phyloP scores from a whole-genome alignment of 2,797 vertebrate genomes.

The Erithacus rubecula region DNA sequence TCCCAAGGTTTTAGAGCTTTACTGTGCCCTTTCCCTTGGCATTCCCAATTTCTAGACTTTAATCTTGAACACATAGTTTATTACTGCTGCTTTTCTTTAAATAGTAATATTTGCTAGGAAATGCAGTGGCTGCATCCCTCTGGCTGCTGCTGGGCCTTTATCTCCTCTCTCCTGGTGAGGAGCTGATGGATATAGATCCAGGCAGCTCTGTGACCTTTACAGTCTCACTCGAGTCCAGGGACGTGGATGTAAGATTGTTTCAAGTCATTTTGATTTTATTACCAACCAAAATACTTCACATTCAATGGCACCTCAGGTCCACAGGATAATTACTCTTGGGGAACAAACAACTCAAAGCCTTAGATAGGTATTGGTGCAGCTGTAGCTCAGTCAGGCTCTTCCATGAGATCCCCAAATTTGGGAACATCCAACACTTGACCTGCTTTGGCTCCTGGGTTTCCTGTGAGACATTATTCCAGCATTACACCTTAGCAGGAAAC shows the following conservation, averaged over 20 bases:
- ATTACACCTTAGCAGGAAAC: not conserved
- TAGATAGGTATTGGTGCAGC: rapidly evolving
- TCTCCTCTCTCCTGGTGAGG: not conserved
- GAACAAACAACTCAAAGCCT: not conserved
- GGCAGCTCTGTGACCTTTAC: not conserved
- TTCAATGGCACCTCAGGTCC: not conserved
- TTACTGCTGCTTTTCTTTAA: not conserved
- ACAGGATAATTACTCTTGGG: not conserved
- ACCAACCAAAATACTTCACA: conserved; percentile 19
- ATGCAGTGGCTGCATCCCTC: not conserved
- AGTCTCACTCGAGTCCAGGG: not conserved
- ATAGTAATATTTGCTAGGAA: not conserved
- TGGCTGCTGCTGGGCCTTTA: not conserved
- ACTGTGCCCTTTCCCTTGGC: not conserved
- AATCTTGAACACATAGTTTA: not conserved
- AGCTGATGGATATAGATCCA: not conserved
- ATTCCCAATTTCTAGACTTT: not conserved
- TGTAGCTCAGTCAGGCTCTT: not conserved
- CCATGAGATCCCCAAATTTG: not conserved
- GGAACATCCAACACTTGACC: not conserved
- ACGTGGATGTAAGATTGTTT: not conserved
- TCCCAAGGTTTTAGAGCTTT: not conserved
- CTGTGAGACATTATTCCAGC: not conserved
- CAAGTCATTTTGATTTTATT: conserved; percentile 41
- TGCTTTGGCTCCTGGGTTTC: not conserved